Conservation (phyloP, 2,888 invertebrate species). For the Ganaspis brasiliensis region DNA sequence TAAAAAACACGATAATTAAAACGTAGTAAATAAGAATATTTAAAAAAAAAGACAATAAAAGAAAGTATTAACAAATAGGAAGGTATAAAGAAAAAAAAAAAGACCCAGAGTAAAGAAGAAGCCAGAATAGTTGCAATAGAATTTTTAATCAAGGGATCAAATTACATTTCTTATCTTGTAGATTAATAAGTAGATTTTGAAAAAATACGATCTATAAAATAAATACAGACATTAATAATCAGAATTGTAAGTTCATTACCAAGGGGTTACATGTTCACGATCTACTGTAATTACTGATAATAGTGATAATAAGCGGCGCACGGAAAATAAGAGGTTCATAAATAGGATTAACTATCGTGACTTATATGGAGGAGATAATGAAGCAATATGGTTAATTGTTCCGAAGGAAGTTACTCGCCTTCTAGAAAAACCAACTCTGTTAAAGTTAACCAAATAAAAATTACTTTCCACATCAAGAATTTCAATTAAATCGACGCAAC, state of each 20-base stretch:
- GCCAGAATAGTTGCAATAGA: neutral
- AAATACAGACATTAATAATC: slow-evolving; percentile 60
- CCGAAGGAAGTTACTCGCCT: neutral
- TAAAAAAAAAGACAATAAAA: neutral
- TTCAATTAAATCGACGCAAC: no score
- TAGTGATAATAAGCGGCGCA: slow-evolving; percentile 68
- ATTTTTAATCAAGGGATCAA: neutral
- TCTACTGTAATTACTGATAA: slow-evolving; percentile 69
- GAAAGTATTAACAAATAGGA: neutral
- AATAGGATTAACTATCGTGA: slow-evolving; percentile 51
- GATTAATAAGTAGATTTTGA: slow-evolving; percentile 15
- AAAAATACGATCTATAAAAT: slow-evolving; percentile 43
- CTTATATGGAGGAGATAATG: slow-evolving; percentile 53
- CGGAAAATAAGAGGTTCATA: slow-evolving; percentile 60
- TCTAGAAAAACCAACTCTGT: neutral
- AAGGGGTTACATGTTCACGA: slow-evolving; percentile 56
- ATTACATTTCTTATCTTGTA: neutral
- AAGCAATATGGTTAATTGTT: slow-evolving; percentile 52
- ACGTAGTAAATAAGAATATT: neutral
- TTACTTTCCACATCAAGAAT: neutral
- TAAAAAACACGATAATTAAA: neutral
- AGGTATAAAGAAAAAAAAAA: neutral
- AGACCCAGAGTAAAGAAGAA: neutral
- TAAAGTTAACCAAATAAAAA: slow-evolving; percentile 1
- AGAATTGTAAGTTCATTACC: slow-evolving; percentile 49